Conservation (phyloP, 2,888 invertebrate genomes). For the Lymantria dispar region DNA sequence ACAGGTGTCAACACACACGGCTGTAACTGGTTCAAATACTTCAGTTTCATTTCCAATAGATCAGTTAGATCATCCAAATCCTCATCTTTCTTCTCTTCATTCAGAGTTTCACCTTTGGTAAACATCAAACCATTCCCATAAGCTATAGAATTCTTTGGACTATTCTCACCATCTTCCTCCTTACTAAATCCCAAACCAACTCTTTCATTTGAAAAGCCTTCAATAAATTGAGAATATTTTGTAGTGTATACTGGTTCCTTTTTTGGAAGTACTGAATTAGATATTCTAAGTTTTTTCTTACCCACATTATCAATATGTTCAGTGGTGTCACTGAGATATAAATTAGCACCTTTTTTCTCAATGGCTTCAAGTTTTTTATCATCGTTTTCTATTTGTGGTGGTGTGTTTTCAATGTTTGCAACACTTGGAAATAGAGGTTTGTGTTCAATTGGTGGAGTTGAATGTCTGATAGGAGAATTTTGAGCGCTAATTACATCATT, state of each 20-base stretch:
- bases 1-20: conserved; percentile 72
- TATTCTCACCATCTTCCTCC: conserved; percentile 43
- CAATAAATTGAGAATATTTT: conserved; percentile 71
- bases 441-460: conserved; percentile 44
- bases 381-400: conserved; percentile 40
- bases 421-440: conserved; percentile 55
- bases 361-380: conserved; percentile 34
- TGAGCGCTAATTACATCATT: conserved; percentile 36
- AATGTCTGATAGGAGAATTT: conserved; percentile 45
- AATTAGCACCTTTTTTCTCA: conserved; percentile 62
- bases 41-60: conserved; percentile 76
- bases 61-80: conserved; percentile 61
- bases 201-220: conserved; percentile 69
- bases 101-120: conserved; percentile 77
- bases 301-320: conserved; percentile 47
- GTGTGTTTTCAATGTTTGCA: conserved; percentile 40
- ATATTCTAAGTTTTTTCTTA: conserved; percentile 70
- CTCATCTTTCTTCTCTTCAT: conserved; percentile 64
- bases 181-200: conserved; percentile 75
- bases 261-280: conserved; percentile 68
- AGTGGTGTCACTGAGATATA: conserved; percentile 55
- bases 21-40: conserved; percentile 75
- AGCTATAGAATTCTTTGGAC: conserved; percentile 60
- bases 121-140: conserved; percentile 74
- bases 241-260: conserved; percentile 66